Percentiles rank a stretch among this genome's conserved stretches.
phyloP scores from a whole-genome alignment of 2,888 invertebrate genomes.

The Polylopha cassiicola region DNA sequence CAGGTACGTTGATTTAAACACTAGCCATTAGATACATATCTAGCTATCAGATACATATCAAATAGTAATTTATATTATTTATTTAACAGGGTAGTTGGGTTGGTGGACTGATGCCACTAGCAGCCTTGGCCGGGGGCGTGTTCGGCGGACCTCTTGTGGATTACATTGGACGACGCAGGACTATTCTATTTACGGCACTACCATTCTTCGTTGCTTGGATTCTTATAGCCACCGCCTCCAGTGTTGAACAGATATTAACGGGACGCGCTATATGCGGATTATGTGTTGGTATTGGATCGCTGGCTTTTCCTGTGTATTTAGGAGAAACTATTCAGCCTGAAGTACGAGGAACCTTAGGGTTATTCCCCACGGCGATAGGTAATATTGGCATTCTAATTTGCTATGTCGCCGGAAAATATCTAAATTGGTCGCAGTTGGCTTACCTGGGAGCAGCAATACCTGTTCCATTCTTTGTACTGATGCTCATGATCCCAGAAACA shows the following conservation, averaged over 20 bases:
- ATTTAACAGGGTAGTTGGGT: constrained; percentile 87
- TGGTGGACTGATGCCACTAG: constrained; percentile 91
- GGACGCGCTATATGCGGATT: constrained; percentile 91
- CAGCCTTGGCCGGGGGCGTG: constrained; percentile 90
- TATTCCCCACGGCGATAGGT: constrained; percentile 91
- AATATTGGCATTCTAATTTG: constrained; percentile 89
- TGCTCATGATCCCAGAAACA: constrained; percentile 94
- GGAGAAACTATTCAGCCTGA: constrained; percentile 96
- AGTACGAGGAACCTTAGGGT: constrained; percentile 91
- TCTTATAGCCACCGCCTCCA: constrained; percentile 85
- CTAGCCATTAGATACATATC: not conserved
- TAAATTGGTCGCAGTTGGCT: constrained; percentile 90
- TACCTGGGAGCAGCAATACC: constrained; percentile 86
- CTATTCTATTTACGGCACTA: constrained; percentile 86
- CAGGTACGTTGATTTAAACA: constrained; percentile 76
- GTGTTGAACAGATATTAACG: constrained; percentile 83
- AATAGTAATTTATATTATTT: constrained; percentile 1
- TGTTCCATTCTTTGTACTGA: constrained; percentile 86
- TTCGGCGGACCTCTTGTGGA: constrained; percentile 91
- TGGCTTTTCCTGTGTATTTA: constrained; percentile 93
- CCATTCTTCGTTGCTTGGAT: constrained; percentile 91
- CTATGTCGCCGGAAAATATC: constrained; percentile 86
- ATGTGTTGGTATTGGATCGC: constrained; percentile 91
- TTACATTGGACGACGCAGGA: constrained; percentile 88
- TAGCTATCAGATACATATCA: constrained; percentile 26